Evolutionary conservation across 2,888 invertebrate species (phyloP).

Genomic region (Bhutanitis thaidina): DNA sequence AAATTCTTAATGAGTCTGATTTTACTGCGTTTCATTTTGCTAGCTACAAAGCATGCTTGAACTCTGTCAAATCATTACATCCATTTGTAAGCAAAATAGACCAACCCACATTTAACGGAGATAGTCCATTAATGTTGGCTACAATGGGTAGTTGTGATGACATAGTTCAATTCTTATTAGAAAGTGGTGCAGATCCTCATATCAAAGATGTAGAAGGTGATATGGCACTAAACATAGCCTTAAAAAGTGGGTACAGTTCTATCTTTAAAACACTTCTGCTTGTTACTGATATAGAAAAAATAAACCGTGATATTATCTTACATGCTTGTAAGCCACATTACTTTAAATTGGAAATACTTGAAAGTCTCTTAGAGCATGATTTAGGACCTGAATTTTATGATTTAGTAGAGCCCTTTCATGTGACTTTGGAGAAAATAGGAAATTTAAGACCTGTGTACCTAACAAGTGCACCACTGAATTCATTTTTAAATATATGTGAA

Average conservation of each 20-base stretch:
- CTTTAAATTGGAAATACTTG: slow-evolving; percentile 62
- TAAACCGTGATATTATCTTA: slow-evolving; percentile 54
- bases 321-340: slow-evolving; percentile 65
- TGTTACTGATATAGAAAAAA: slow-evolving; percentile 43
- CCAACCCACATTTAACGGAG: slow-evolving; percentile 47
- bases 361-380: slow-evolving; percentile 54
- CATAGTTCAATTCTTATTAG: slow-evolving; percentile 55
- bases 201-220: slow-evolving; percentile 50
- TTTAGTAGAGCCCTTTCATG: slow-evolving; percentile 48
- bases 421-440: slow-evolving; percentile 44
- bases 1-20: slow-evolving; percentile 53
- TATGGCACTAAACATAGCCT: slow-evolving; percentile 56
- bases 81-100: slow-evolving; percentile 62
- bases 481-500: slow-evolving; percentile 61
- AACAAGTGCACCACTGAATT: slow-evolving; percentile 59
- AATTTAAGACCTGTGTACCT: slow-evolving; percentile 44
- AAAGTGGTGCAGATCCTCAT: slow-evolving; percentile 60
- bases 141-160: slow-evolving; percentile 47
- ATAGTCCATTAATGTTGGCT: slow-evolving; percentile 59
- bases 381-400: slow-evolving; percentile 65
- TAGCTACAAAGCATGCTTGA: slow-evolving; percentile 55
- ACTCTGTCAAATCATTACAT: slow-evolving; percentile 47
- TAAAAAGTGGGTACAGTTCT: slow-evolving; percentile 45
- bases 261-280: slow-evolving; percentile 52
- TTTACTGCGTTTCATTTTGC: slow-evolving; percentile 69